Evolutionary conservation across 2,888 invertebrate genomes (phyloP).

Genomic region (Ormyrus rosae): DNA sequence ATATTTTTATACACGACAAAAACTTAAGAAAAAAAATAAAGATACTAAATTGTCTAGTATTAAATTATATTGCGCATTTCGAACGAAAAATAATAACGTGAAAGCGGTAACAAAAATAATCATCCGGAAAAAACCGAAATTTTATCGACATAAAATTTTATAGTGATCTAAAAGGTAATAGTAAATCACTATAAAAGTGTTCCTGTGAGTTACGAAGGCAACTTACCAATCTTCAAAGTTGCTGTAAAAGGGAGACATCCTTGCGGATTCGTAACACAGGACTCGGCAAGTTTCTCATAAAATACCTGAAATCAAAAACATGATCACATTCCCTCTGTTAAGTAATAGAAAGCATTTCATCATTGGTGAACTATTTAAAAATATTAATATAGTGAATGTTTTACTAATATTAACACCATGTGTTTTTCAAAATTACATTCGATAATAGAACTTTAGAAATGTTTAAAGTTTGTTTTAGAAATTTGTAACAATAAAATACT

Average conservation of each 20-base stretch:
- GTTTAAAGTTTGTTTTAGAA: too few relatives aligned
- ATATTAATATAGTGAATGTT: too few relatives aligned
- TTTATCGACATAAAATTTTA: slow-evolving; percentile 37
- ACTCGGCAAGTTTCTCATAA: slow-evolving; percentile 35
- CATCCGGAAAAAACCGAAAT: slow-evolving; percentile 29
- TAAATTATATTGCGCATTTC: neutral
- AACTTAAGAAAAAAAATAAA: slow-evolving; percentile 39
- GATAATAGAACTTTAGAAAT: too few relatives aligned
- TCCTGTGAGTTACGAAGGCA: slow-evolving; percentile 66
- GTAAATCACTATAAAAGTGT: slow-evolving; percentile 51
- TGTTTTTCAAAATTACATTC: too few relatives aligned
- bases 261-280: slow-evolving; percentile 19
- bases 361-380: slow-evolving; percentile 13
- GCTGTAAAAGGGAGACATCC: slow-evolving; percentile 40
- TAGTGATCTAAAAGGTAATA: slow-evolving; percentile 37
- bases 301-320: slow-evolving; percentile 56
- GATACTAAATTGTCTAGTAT: slow-evolving; percentile 9
- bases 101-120: slow-evolving; percentile 42
- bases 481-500: too few relatives aligned
- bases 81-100: slow-evolving; percentile 41
- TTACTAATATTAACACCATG: too few relatives aligned
- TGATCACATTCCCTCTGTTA: slow-evolving; percentile 25
- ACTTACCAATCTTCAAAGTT: slow-evolving; percentile 71
- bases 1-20: slow-evolving; percentile 53
- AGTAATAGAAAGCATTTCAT: neutral